Conservation (phyloP, 2,113 vertebrate genomes). For the Boulengeromyrus knoepffleri region DNA sequence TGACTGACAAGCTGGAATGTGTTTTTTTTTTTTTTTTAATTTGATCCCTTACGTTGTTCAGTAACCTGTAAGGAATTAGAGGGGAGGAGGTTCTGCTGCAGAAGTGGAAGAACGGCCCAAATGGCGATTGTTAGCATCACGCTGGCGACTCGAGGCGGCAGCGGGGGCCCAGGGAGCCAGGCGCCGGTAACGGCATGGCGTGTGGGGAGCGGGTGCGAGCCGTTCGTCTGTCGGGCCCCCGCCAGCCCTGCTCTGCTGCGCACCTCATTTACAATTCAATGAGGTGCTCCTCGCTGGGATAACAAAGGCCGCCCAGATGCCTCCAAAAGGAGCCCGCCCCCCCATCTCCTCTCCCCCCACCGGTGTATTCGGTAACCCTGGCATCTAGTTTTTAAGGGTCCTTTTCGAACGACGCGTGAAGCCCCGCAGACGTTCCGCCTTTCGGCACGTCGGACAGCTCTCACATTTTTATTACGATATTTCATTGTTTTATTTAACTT, state of each 20-base stretch:
- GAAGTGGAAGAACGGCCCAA: no score
- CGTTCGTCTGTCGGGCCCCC: constrained; percentile 29
- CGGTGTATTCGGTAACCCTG: not conserved
- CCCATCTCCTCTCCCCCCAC: not conserved
- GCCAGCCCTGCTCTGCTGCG: constrained; percentile 18
- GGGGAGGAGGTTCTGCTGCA: not conserved
- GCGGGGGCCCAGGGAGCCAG: not conserved
- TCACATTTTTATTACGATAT: not conserved
- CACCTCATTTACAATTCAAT: constrained; percentile 50
- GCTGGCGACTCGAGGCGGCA: not conserved
- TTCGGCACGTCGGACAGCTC: not conserved
- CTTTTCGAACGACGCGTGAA: not conserved
- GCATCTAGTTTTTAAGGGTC: not conserved
- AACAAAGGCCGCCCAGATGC: constrained; percentile 36
- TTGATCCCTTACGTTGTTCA: not conserved
- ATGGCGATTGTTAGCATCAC: not conserved
- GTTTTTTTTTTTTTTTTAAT: not conserved
- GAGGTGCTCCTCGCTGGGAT: constrained; percentile 40
- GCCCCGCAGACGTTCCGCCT: not conserved
- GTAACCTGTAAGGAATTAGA: constrained; percentile 19
- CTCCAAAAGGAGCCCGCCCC: constrained; percentile 16
- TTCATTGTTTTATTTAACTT: not conserved
- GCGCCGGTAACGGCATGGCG: not conserved
- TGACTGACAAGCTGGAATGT: constrained; percentile 7
- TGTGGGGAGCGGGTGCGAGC: constrained; percentile 23